phyloP scores from a whole-genome alignment of 2,113 vertebrate genomes.

The Zosterops hypoxanthus region DNA sequence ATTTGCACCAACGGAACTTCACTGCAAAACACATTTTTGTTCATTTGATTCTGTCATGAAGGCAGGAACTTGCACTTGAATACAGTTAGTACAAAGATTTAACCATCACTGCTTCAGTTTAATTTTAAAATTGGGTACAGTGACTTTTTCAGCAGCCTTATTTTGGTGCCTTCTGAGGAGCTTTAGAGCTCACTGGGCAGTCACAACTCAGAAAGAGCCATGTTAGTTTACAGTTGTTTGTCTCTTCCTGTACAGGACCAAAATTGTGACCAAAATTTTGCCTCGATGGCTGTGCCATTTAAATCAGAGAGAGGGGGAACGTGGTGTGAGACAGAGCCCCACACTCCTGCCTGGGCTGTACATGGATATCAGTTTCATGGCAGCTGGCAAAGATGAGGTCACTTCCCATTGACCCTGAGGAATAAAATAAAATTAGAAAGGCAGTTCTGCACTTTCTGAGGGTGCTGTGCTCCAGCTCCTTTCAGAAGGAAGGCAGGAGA shows the following conservation, averaged over 20 bases:
- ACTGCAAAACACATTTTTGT: background rate
- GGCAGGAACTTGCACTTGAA: background rate
- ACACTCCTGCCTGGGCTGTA: background rate
- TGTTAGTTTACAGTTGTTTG: background rate
- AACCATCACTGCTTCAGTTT: background rate
- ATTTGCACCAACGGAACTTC: background rate
- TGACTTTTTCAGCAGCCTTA: background rate
- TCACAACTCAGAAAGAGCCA: background rate
- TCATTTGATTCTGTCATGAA: background rate
- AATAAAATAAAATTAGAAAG: background rate
- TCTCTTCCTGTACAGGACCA: background rate
- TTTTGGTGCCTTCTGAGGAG: background rate
- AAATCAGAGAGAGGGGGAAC: background rate
- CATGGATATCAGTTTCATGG: background rate
- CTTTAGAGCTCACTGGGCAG: background rate
- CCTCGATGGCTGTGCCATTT: background rate
- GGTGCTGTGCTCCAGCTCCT: background rate
- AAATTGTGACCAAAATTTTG: background rate
- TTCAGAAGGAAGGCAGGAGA: background rate
- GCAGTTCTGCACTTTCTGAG: background rate
- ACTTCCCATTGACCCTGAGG: background rate
- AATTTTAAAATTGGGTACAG: background rate
- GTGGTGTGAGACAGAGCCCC: background rate
- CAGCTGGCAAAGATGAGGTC: constrained; percentile 9
- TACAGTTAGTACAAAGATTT: background rate